Evolutionary conservation across 2,797 vertebrate genomes (phyloP), one percentile per base, ranked within the genome.

Genomic region (Leptoclinus maculatus): DNA sequence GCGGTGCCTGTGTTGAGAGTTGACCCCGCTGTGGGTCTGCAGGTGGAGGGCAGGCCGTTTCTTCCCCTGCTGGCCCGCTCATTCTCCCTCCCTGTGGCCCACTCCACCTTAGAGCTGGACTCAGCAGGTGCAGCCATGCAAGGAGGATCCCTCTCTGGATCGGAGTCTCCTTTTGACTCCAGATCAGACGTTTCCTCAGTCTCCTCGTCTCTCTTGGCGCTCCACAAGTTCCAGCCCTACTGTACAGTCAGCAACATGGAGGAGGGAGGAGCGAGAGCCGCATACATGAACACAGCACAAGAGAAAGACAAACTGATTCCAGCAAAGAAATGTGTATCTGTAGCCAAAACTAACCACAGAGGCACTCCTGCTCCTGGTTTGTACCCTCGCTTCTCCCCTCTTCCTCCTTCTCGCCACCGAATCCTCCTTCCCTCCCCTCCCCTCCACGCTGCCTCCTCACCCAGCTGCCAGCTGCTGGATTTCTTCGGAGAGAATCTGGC

Each of bases 401-500:
- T 34, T 51, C 1, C 80, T 1, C 77, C 80, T 59, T 54, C 84
- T 45, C 23, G 8, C 43, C 64, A 66, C 12, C 12, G 49, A 2
- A 57, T 83, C 38, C 5, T 75, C 75, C 65, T 88, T 56, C 83
- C 86, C 75, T 32, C 84, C 47, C 75, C 88, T 71, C 60, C 83
- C 2, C 67, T 71, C 76, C 68, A 17, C 70, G 51, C 29, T 0
- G 64, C 88, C 74, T n/a, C 86, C 71, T 39, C 75, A 11, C 21
- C 87, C 60, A 80, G 78, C 88, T 80, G 92, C 85, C 91, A 93
- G 90, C 89, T 94, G 56, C 89, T 98, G 68, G 97, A 97, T 74
- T 97, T 96, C 86, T 95, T 96, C 3, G 96, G 96, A 13, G 96
- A 97, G 91, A 97, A 97, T 83, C 83, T 98, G 83, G 97, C 97